Percentiles rank a stretch among this genome's conserved stretches.
These are phyloP conservation scores for Pristiophorus japonicus DNA, from an alignment of 2,113 vertebrate species.

Conservation along the genomic window DNA sequence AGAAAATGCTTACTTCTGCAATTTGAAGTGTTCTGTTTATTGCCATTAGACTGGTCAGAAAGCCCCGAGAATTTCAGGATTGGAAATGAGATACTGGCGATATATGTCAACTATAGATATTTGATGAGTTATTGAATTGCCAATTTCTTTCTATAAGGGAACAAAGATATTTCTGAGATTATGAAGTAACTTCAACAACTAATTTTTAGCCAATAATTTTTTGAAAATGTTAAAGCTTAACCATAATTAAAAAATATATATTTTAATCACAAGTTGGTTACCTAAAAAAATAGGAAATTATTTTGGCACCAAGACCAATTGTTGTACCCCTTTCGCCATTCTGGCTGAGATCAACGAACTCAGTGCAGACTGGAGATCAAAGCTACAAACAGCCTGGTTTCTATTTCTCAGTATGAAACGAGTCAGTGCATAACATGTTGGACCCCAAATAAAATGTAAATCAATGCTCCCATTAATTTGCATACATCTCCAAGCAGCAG, in stretches of 20 bases:
- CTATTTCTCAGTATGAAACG: not conserved
- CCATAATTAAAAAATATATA: no score
- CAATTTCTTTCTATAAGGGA: not conserved
- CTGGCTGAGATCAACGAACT: not conserved
- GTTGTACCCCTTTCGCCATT: not conserved
- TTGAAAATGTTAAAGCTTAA: not conserved
- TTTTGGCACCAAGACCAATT: not conserved
- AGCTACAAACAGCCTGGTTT: not conserved
- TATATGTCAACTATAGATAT: not conserved
- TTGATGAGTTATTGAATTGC: not conserved
- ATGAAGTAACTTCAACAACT: not conserved
- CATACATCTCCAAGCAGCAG: not conserved
- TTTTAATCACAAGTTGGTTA: not conserved
- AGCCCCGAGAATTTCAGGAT: slow-evolving; percentile 15
- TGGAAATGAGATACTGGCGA: not conserved
- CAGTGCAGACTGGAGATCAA: not conserved
- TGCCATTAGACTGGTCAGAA: slow-evolving; percentile 1
- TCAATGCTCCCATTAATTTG: not conserved
- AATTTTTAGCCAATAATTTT: not conserved
- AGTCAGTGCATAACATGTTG: not conserved
- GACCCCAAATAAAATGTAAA: not conserved
- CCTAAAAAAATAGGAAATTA: not conserved
- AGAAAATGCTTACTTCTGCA: slow-evolving; percentile 22
- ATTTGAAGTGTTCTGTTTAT: slow-evolving; percentile 24
- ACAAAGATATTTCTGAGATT: not conserved